These are phyloP conservation scores for Batillaria attramentaria DNA, from an alignment of 1,140 invertebrate genomes.

Conservation along the genomic window DNA sequence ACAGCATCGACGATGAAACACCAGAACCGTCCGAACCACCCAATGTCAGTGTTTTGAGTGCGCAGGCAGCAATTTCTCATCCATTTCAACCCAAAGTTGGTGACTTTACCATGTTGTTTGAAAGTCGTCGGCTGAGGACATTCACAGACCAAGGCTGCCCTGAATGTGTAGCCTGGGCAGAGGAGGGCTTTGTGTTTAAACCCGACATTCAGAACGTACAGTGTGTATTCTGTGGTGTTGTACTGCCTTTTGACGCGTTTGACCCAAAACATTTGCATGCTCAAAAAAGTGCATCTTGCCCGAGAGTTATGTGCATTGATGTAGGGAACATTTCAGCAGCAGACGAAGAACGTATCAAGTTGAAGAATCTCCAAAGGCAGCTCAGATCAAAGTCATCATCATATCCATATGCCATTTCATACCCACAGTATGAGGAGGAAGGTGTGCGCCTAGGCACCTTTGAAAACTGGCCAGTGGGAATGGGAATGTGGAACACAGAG, in stretches of 20 bases:
- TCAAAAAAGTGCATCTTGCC: constrained; percentile 29
- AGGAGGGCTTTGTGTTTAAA: constrained; percentile 37
- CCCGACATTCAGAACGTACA: constrained; percentile 11
- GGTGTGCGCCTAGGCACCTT: constrained; percentile 28
- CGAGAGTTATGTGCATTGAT: constrained; percentile 34
- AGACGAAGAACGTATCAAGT: constrained; percentile 26
- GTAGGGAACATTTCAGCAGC: constrained; percentile 35
- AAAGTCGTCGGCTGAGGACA: constrained; percentile 37
- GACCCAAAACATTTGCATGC: constrained; percentile 16
- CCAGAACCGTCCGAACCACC: neutral
- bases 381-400: neutral
- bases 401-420: constrained; percentile 20
- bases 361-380: constrained; percentile 7
- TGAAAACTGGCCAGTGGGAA: constrained; percentile 32
- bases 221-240: constrained; percentile 39
- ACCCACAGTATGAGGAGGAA: constrained; percentile 38
- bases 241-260: constrained; percentile 15
- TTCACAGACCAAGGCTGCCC: constrained; percentile 24
- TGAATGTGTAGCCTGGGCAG: constrained; percentile 30
- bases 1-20: neutral
- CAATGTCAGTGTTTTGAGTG: constrained; percentile 6
- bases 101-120: constrained; percentile 30
- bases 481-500: neutral
- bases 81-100: constrained; percentile 34
- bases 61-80: neutral